Base-by-base conservation (phyloP, 1,140 invertebrate genomes). In the Orius insidiosus region DNA sequence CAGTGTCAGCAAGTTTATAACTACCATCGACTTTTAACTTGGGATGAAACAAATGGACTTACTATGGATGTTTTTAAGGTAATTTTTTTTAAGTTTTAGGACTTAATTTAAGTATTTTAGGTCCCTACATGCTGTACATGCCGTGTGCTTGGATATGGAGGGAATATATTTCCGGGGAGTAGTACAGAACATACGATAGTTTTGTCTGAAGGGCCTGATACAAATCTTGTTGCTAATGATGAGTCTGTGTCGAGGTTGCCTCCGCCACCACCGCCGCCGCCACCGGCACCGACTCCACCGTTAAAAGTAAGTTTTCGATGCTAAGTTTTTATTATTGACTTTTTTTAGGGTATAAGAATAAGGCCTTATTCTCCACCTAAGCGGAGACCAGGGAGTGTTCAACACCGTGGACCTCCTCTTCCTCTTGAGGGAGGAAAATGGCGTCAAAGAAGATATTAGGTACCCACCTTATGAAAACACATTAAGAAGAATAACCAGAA, bases 21-120 rank as follows among this genome's bases (percentile, higher is more conserved):
- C 57, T 86, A 86, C 54, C 85, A 89, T 58, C 68, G 85, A n/a
- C 64, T 88, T 4, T 55, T 88, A 1, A 84, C 82, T 1, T 89
- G 84, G 80, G 82, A 86, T 56, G 75, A 79, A 36, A 73, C 76
- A 30, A 68, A 76, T 18, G 84, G 84, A 5, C 66, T 88, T 1
- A 83, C 86, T 53, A 83, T 87, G 70, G 85, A 88, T 57, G 81
- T 85, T 34, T 87, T 85, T 56, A 85, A 85, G 69, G 74, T 76
- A 56, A 44, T 19, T 4, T 24, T 24, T 24, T 4, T 24, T 4
- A 3, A 3, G 7, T 36, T 11, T 15, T 36, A 4, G n/a, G 35
- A 36, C 35, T n/a, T n/a, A 15, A 4, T 4, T 50, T 50, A 45
- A 46, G 18, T n/a, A n/a, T 32, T 54, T 38, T 54, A 76, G 69